These are phyloP conservation scores for Aurelia aurita DNA, from an alignment of 30 jellyfish, hydroid and myxozoan genomes.

Conservation along the genomic window DNA sequence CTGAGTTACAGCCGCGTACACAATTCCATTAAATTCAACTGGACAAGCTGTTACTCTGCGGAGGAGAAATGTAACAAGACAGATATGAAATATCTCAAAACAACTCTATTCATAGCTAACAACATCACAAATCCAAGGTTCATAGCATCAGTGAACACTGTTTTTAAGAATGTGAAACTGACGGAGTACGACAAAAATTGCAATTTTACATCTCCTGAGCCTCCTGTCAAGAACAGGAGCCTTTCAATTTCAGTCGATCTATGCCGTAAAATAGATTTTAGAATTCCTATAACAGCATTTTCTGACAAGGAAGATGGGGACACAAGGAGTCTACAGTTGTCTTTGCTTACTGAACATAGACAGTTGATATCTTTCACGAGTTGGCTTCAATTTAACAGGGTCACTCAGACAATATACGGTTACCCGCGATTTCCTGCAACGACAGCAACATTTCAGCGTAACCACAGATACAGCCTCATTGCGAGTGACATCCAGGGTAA, in stretches of 20 bases:
- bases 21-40: neutral
- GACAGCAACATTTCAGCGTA: slow-evolving; percentile 19
- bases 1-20: slow-evolving; percentile 35
- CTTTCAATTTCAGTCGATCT: slow-evolving; percentile 26
- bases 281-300: slow-evolving; percentile 47
- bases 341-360: slow-evolving; percentile 30
- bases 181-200: slow-evolving; percentile 46
- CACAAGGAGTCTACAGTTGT: slow-evolving; percentile 50
- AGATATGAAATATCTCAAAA: slow-evolving; percentile 17
- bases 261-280: slow-evolving; percentile 32
- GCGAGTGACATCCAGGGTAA: slow-evolving; percentile 86
- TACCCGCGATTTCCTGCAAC: slow-evolving; percentile 60
- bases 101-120: slow-evolving; percentile 25
- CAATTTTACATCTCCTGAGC: slow-evolving; percentile 56
- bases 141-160: slow-evolving; percentile 7
- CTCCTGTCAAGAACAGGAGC: slow-evolving; percentile 35
- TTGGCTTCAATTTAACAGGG: slow-evolving; percentile 73
- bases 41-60: slow-evolving; percentile 31
- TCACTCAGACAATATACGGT: slow-evolving; percentile 57
- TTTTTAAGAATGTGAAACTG: slow-evolving; percentile 29
- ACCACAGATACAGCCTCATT: slow-evolving; percentile 55
- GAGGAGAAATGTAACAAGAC: slow-evolving; percentile 40
- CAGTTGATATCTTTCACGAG: slow-evolving; percentile 9
- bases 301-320: slow-evolving; percentile 62
- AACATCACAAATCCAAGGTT: slow-evolving; percentile 40